Conservation (phyloP, 2,888 invertebrate genomes). For the Neoascia interrupta region DNA sequence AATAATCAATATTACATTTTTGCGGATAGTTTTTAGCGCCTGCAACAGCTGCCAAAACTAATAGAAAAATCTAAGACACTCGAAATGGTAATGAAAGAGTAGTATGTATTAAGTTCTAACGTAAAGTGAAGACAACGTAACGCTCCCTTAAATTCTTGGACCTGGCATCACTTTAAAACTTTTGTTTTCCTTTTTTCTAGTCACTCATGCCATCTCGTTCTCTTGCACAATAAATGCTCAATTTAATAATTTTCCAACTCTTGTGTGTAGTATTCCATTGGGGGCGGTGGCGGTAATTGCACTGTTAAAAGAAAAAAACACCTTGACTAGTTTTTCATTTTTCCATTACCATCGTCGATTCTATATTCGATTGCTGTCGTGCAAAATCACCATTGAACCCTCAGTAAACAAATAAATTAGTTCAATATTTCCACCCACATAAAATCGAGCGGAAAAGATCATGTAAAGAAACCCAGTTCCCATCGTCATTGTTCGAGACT, state of each 20-base stretch:
- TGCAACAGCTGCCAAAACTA: too few relatives aligned
- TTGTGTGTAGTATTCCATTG: constrained; percentile 61
- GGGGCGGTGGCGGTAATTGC: constrained; percentile 69
- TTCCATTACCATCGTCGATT: constrained; percentile 33
- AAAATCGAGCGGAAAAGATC: constrained; percentile 34
- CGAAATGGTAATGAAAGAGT: too few relatives aligned
- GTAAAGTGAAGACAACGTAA: constrained; percentile 5
- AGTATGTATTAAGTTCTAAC: too few relatives aligned
- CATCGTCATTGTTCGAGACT: constrained; percentile 59
- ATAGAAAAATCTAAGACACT: too few relatives aligned
- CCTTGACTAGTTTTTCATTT: constrained; percentile 45
- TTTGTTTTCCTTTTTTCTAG: constrained; percentile 16
- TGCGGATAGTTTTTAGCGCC: too few relatives aligned
- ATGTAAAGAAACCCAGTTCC: constrained; percentile 45
- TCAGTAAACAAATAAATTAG: neutral
- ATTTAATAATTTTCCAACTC: constrained; percentile 52
- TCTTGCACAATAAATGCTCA: constrained; percentile 59
- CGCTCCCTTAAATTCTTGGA: neutral
- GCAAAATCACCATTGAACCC: constrained; percentile 13
- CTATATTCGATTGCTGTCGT: constrained; percentile 22
- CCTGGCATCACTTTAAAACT: constrained; percentile 39
- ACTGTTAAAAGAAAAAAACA: constrained; percentile 49
- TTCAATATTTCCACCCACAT: constrained; percentile 42
- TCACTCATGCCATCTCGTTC: constrained; percentile 36
- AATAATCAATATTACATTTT: too few relatives aligned